These are phyloP conservation scores for Centroberyx gerrardi DNA, from an alignment of 2,797 vertebrate genomes.

Conservation along the genomic window DNA sequence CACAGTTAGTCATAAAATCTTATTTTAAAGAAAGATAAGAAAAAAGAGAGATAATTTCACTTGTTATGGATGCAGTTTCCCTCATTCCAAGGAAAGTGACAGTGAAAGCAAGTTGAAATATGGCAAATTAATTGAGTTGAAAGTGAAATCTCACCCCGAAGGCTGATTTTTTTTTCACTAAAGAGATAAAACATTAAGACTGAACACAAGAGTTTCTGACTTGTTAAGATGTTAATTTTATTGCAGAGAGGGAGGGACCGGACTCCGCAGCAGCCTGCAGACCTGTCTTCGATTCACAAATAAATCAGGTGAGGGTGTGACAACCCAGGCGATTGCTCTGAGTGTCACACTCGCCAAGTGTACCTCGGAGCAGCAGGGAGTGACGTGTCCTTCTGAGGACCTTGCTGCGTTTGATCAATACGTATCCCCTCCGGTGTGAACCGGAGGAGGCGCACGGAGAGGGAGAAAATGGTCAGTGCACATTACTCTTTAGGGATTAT, in stretches of 20 bases:
- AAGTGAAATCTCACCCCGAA: not conserved
- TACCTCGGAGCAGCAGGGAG: constrained; percentile 39
- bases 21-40: no score
- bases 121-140: no score
- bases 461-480: constrained; percentile 34
- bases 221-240: not conserved
- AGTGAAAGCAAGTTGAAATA: no score
- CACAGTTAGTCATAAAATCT: no score
- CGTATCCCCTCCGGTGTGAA: constrained; percentile 43
- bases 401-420: constrained; percentile 66
- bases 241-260: not conserved
- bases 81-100: no score
- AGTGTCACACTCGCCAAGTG: constrained; percentile 37
- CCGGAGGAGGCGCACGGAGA: constrained; percentile 23
- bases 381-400: constrained; percentile 66
- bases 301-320: constrained; percentile 62
- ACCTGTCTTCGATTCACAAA: constrained; percentile 33
- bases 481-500: constrained; percentile 58
- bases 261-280: not conserved
- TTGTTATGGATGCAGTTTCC: no score
- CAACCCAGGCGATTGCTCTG: constrained; percentile 55
- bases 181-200: not conserved
- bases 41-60: not conserved
- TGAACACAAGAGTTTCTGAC: not conserved
- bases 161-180: not conserved